Conservation (phyloP, 2,888 invertebrate genomes). For the Philopedon plagiatum region DNA sequence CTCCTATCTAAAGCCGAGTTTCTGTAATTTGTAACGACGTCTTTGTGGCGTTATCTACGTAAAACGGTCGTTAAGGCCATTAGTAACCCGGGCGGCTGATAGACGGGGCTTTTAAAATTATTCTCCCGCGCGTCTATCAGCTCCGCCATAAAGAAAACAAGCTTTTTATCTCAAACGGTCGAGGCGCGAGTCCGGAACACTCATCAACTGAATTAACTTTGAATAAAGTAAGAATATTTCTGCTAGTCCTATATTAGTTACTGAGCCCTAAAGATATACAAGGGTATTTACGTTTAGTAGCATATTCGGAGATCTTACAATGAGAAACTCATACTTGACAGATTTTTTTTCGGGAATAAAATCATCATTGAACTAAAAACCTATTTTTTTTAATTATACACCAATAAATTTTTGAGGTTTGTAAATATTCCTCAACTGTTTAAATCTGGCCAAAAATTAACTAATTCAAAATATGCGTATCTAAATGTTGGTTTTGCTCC, state of each 20-base stretch:
- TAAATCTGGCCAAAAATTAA: background rate
- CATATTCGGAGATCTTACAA: too few relatives aligned
- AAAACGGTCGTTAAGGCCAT: slow-evolving; percentile 55
- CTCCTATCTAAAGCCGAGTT: background rate
- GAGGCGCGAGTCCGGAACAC: slow-evolving; percentile 63
- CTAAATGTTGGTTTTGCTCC: slow-evolving; percentile 13
- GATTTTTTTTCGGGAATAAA: too few relatives aligned
- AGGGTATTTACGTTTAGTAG: too few relatives aligned
- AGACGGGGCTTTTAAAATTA: slow-evolving; percentile 59
- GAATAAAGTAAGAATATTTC: slow-evolving; percentile 40
- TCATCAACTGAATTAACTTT: slow-evolving; percentile 65
- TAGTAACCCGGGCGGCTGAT: slow-evolving; percentile 56
- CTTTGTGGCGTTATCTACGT: slow-evolving; percentile 52
- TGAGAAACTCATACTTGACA: too few relatives aligned
- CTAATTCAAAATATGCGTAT: background rate
- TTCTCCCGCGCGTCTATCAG: slow-evolving; percentile 59
- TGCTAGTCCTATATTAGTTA: too few relatives aligned
- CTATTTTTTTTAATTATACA: too few relatives aligned
- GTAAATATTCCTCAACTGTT: too few relatives aligned
- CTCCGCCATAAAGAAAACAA: slow-evolving; percentile 63
- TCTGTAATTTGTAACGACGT: slow-evolving; percentile 53
- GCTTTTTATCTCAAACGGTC: slow-evolving; percentile 66
- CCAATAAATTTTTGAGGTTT: too few relatives aligned
- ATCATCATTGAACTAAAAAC: too few relatives aligned
- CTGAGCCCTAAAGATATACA: too few relatives aligned